A percentile compares a stretch with the other conserved stretches of the same genome.
These are phyloP conservation scores for Ophraella communa DNA, from an alignment of 2,888 invertebrate species.

Conservation along the genomic window DNA sequence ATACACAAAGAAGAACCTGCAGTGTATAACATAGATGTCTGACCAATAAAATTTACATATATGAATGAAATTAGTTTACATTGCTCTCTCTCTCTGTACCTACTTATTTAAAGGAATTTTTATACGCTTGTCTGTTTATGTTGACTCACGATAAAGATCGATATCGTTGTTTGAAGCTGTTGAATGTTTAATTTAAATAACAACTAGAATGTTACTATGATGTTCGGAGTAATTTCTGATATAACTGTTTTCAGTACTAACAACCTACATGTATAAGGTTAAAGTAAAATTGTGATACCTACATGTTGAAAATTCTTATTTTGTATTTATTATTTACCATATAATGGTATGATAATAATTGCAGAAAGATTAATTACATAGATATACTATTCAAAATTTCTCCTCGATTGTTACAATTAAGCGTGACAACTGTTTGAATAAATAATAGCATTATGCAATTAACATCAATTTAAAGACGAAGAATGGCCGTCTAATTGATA, in stretches of 20 bases:
- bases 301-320: neutral
- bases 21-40: constrained; percentile 21
- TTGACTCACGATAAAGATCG: constrained; percentile 48
- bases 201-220: constrained; percentile 38
- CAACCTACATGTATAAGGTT: constrained; percentile 33
- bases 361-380: too few species aligned
- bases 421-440: constrained; percentile 28
- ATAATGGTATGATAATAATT: too few species aligned
- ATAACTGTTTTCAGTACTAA: constrained; percentile 35
- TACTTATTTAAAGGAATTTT: constrained; percentile 45
- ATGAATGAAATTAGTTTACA: constrained; percentile 43
- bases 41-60: constrained; percentile 40
- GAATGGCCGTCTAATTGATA: constrained; percentile 50
- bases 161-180: constrained; percentile 48
- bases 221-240: constrained; percentile 35
- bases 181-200: constrained; percentile 47
- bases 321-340: too few species aligned
- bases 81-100: constrained; percentile 42
- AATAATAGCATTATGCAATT: constrained; percentile 34
- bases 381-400: constrained; percentile 26
- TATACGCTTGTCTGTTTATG: constrained; percentile 41
- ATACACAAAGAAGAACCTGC: constrained; percentile 15
- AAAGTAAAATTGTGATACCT: constrained; percentile 33
- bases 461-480: constrained; percentile 37
- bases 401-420: constrained; percentile 31